Evolutionary conservation across 2,888 invertebrate genomes (phyloP).

Genomic region (Rhimphoctona megacephalus): DNA sequence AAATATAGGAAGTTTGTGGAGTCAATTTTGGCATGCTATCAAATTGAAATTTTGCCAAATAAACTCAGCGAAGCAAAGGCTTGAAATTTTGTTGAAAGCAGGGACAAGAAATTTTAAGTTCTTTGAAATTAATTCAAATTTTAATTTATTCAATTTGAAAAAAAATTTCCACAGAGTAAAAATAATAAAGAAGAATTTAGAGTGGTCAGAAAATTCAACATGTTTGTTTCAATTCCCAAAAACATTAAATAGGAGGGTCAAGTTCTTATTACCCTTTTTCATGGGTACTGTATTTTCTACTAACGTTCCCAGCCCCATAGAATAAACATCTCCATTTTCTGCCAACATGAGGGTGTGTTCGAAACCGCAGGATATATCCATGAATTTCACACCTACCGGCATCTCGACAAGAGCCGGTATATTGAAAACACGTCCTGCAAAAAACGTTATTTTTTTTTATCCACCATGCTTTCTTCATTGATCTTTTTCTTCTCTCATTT

Average conservation of each 20-base stretch:
- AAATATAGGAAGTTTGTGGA: not conserved
- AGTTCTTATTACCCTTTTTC: conserved; percentile 36
- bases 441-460: conserved; percentile 23
- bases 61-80: too few species aligned
- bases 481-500: not conserved
- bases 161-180: not conserved
- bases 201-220: not conserved
- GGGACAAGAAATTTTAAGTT: too few species aligned
- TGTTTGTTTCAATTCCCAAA: not conserved
- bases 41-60: not conserved
- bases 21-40: not conserved
- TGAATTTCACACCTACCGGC: conserved; percentile 86
- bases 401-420: conserved; percentile 88
- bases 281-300: conserved; percentile 69
- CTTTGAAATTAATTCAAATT: too few species aligned
- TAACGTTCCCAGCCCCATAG: conserved; percentile 94
- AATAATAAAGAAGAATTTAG: not conserved
- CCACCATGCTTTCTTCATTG: too few species aligned
- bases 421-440: conserved; percentile 87
- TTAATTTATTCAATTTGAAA: not conserved
- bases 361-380: conserved; percentile 91
- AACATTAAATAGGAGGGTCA: not conserved
- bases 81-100: too few species aligned
- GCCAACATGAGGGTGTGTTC: conserved; percentile 92
- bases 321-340: conserved; percentile 90